Conservation (phyloP, 2,113 vertebrate species). For the Alligator sinensis region DNA sequence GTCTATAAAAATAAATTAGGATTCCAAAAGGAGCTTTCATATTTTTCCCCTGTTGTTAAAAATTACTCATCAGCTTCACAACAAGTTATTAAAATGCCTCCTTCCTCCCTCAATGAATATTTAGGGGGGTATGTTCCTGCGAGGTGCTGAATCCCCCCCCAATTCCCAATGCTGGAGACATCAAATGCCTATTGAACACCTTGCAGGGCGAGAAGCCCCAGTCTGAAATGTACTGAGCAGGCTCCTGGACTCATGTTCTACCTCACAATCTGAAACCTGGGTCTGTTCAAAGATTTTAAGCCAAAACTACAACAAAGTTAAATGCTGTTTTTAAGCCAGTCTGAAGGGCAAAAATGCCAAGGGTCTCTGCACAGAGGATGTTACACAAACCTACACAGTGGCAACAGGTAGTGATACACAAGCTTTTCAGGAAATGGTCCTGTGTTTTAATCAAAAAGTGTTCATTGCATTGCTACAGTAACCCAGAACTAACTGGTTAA, state of each 20-base stretch:
- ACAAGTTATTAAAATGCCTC: background rate
- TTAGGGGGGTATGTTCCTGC: background rate
- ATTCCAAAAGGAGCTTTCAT: background rate
- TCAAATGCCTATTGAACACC: background rate
- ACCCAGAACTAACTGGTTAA: slow-evolving; percentile 64
- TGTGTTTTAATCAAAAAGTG: slow-evolving; percentile 21
- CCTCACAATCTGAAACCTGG: background rate
- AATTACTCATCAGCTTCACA: background rate
- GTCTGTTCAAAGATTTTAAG: background rate
- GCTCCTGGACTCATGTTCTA: background rate
- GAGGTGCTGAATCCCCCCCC: background rate
- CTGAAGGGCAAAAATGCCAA: slow-evolving; percentile 10
- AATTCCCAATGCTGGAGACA: background rate
- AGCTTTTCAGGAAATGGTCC: slow-evolving; percentile 25
- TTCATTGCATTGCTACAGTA: slow-evolving; percentile 51
- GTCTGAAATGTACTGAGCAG: too few relatives aligned
- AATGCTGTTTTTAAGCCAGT: slow-evolving; percentile 16
- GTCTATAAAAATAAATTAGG: rapidly evolving
- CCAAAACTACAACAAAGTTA: background rate
- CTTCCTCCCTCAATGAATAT: background rate
- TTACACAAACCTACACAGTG: background rate
- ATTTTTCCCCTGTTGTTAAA: background rate
- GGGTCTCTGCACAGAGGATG: background rate
- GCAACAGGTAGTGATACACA: slow-evolving; percentile 6
- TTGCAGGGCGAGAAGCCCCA: background rate